Percentiles rank a stretch among this genome's conserved stretches.
Conservation (phyloP, 2,797 vertebrate genomes). For the Halcyon chelicuti region DNA sequence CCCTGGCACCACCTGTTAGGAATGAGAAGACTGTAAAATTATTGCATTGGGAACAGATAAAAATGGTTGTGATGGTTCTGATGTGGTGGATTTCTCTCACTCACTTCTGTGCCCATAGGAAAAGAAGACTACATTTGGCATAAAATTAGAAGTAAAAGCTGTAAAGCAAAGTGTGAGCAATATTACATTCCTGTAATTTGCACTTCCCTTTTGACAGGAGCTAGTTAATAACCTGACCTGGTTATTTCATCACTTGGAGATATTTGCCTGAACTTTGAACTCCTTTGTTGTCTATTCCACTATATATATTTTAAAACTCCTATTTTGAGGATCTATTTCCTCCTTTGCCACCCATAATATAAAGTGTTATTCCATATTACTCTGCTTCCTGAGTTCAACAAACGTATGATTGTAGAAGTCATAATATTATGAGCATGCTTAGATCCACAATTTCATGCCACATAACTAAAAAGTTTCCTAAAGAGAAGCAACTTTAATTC, state of each 20-base stretch:
- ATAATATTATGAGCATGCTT: neutral
- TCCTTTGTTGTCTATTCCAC: neutral
- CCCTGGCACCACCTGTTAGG: conserved; percentile 12
- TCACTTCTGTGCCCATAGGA: neutral
- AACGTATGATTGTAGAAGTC: neutral
- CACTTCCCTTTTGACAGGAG: neutral
- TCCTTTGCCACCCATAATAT: neutral
- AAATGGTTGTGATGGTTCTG: neutral
- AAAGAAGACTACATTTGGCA: neutral
- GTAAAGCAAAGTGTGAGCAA: neutral
- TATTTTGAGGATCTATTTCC: neutral
- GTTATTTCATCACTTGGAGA: neutral
- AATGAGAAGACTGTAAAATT: neutral
- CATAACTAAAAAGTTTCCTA: neutral
- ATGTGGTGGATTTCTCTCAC: neutral
- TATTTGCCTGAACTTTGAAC: neutral
- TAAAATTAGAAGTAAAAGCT: neutral
- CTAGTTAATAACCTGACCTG: neutral
- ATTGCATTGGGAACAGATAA: neutral
- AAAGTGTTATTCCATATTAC: neutral
- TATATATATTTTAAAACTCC: neutral
- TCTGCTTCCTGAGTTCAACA: neutral
- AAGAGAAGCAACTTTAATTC: neutral
- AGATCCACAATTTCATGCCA: neutral
- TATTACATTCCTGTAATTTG: neutral